These are phyloP conservation scores for Meiosimyza decipiens DNA, from an alignment of 2,888 invertebrate species.

Conservation along the genomic window DNA sequence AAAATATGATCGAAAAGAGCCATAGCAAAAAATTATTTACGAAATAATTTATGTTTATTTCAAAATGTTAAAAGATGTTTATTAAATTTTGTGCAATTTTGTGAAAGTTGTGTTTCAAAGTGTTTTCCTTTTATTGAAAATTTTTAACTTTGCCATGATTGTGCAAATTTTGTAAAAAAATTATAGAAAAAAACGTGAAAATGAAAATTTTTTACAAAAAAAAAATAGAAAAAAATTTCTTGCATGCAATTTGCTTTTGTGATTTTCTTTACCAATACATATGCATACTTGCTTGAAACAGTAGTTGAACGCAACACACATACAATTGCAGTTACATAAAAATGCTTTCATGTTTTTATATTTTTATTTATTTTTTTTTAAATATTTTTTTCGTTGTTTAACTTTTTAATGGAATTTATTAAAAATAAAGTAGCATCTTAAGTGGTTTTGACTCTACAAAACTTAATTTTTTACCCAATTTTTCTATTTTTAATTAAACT, in stretches of 20 bases:
- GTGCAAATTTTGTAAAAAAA: background rate
- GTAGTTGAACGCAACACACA: background rate
- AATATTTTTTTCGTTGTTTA: background rate
- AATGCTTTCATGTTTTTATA: background rate
- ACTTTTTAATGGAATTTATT: too few relatives aligned
- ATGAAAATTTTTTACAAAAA: background rate
- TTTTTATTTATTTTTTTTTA: background rate
- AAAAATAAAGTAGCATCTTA: too few relatives aligned
- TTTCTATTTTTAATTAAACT: background rate
- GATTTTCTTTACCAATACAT: slow-evolving; percentile 6
- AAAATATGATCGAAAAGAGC: background rate
- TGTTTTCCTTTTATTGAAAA: too few relatives aligned
- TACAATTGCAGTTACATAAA: background rate
- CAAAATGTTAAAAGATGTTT: too few relatives aligned
- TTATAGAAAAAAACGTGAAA: background rate
- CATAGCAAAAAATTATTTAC: background rate
- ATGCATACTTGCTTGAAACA: background rate
- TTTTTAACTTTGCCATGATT: too few relatives aligned
- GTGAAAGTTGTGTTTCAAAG: too few relatives aligned
- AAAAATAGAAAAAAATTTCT: slow-evolving; percentile 4
- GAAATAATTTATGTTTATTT: too few relatives aligned
- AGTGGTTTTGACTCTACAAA: background rate
- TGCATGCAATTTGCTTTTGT: slow-evolving; percentile 1
- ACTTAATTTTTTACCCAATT: background rate
- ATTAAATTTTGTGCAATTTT: too few relatives aligned